phyloP scores from a whole-genome alignment of 2,113 vertebrate species.

The Struthidea cinerea region DNA sequence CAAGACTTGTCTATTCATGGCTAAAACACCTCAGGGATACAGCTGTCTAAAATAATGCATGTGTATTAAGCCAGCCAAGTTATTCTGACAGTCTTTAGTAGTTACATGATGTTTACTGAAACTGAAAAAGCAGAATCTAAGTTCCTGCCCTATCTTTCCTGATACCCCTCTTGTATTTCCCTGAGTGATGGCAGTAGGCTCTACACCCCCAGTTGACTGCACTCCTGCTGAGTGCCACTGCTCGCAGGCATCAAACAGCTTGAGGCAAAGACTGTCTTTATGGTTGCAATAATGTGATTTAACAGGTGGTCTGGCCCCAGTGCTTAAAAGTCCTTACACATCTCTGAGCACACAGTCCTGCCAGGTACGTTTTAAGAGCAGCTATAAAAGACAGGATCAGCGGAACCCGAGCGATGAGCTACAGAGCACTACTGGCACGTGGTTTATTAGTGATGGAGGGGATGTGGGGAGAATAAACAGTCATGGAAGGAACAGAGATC shows the following conservation, averaged over 20 bases:
- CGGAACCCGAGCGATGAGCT: not conserved
- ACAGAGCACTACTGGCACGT: accelerated
- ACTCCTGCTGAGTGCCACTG: not conserved
- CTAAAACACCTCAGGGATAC: not conserved
- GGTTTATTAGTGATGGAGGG: not conserved
- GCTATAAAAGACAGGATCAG: not conserved
- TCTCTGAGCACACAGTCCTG: not conserved
- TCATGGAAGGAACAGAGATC: not conserved
- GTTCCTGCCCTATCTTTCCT: not conserved
- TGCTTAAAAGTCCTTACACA: not conserved
- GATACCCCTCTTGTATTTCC: not conserved
- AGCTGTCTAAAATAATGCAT: not conserved
- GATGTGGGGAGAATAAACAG: not conserved
- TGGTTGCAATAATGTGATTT: not conserved
- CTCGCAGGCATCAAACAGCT: not conserved
- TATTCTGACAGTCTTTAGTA: not conserved
- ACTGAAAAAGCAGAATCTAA: not conserved
- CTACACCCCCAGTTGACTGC: accelerated
- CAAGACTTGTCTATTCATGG: not conserved
- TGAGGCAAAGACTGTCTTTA: not conserved
- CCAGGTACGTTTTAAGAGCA: not conserved
- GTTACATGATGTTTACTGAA: not conserved
- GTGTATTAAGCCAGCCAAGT: not conserved
- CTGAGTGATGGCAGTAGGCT: accelerated
- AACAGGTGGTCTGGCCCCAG: not conserved